Evolutionary conservation across 2,888 invertebrate genomes (phyloP), one percentile per base, ranked within the genome.

Genomic region (Operophtera brumata): DNA sequence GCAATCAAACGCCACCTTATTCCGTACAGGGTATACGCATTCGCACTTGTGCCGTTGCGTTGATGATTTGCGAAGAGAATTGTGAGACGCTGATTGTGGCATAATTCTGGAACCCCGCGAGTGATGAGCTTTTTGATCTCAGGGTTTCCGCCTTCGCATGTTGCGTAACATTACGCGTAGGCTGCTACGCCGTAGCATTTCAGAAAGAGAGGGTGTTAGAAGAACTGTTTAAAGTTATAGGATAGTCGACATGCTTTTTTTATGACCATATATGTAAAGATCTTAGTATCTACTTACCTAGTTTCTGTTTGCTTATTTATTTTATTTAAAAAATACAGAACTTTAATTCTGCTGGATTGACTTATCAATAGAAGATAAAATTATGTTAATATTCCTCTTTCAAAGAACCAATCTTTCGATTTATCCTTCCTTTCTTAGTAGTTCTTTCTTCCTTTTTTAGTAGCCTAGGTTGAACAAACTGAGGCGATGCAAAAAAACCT

Each of bases 1-100:
- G 1, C 11, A 13, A 12, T n/a, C 6, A 6, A 37, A 41, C 49
- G 9, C n/a, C 30, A 13, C 41, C 36, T 45, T 49, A 32, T 36
- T 11, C 9, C 11, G 32, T 28, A 55, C 37, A 42, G 36, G 34
- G 34, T 11, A 35, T 47, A 40, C 28, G 44, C 35, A 44, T 48
- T 47, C 51, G 10, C 56, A 56, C 56, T 44, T 20, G 43, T 25
- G 42, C 37, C 35, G 26, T 46, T 34, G 59, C 47, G 12, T n/a
- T n/a, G n/a, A 63, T 63, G 57, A 63, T 63, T 57, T 59, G 49
- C 57, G 25, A 25, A 32, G 46, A 39, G 40, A 59, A 50, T 45
- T 41, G 45, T 47, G 48, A 41, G 26, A 7, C 35, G 35, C 49
- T 59, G 54, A 54, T 59, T 59, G 56, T 54, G 46, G 41, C 49